These are phyloP conservation scores for Mythimna impura DNA, from an alignment of 2,888 invertebrate genomes.

Conservation along the genomic window DNA sequence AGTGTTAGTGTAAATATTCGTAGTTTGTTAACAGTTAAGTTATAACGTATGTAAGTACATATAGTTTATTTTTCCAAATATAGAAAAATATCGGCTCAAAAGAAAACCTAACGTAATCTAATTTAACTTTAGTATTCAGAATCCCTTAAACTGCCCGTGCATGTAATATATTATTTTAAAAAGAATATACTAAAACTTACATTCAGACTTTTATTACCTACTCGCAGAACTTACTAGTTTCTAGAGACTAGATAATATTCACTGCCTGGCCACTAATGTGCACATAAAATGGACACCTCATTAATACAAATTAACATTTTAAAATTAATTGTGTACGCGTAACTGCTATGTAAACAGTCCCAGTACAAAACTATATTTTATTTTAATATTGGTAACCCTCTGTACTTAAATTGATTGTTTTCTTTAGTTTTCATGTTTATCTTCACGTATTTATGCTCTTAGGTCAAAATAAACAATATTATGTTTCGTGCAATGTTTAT, in stretches of 20 bases:
- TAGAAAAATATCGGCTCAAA: too few species aligned
- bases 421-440: conserved; percentile 49
- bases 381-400: conserved; percentile 1
- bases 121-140: background rate
- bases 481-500: conserved; percentile 46
- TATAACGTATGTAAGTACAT: too few species aligned
- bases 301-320: conserved; percentile 50
- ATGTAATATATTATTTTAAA: background rate
- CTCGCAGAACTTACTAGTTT: background rate
- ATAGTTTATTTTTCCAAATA: too few species aligned
- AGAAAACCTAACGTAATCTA: background rate
- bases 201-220: background rate
- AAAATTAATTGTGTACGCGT: conserved; percentile 52
- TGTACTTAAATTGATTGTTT: conserved; percentile 30
- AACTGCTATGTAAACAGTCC: conserved; percentile 47
- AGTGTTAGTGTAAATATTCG: too few species aligned
- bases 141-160: background rate
- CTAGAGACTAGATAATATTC: conserved; percentile 11
- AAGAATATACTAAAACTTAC: background rate
- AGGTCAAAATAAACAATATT: conserved; percentile 57
- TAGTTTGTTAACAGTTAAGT: too few species aligned
- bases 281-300: conserved; percentile 38
- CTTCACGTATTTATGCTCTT: conserved; percentile 42
- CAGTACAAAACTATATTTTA: conserved; percentile 20
- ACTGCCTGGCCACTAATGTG: conserved; percentile 38